Evolutionary conservation across 2,113 vertebrate species (phyloP).

Genomic region (Monarcha castaneiventris): DNA sequence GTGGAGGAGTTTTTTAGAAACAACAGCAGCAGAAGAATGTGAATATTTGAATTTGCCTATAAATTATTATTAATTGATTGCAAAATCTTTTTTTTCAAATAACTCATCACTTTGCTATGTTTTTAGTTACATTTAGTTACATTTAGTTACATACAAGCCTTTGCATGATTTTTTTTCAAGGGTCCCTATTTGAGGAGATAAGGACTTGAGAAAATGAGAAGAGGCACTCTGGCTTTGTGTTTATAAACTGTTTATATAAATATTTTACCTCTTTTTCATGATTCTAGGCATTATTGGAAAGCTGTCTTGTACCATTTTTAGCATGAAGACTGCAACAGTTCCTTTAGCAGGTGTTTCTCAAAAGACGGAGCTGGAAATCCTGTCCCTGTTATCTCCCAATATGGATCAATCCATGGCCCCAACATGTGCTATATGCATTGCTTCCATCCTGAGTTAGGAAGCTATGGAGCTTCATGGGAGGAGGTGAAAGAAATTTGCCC

Average conservation of each 20-base stretch:
- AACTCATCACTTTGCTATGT: rapidly evolving
- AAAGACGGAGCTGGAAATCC: background rate
- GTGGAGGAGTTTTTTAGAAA: background rate
- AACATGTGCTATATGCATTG: background rate
- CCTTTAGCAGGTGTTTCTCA: background rate
- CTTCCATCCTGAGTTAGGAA: background rate
- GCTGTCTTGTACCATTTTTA: background rate
- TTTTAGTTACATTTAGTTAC: background rate
- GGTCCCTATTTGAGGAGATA: background rate
- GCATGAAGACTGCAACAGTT: background rate
- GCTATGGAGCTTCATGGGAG: background rate
- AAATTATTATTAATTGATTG: background rate
- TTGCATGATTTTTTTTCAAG: background rate
- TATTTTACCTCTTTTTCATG: background rate
- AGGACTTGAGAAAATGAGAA: background rate
- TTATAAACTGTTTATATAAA: background rate
- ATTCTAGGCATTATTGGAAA: background rate
- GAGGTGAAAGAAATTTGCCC: background rate
- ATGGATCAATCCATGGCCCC: background rate
- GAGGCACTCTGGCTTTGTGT: background rate
- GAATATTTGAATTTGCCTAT: background rate
- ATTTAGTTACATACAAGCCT: too few species aligned
- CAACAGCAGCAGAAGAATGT: background rate
- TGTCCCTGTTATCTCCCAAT: background rate
- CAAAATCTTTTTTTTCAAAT: background rate